Evolutionary conservation across 2,888 invertebrate genomes (phyloP).

Genomic region (Acrobasis consociella): DNA sequence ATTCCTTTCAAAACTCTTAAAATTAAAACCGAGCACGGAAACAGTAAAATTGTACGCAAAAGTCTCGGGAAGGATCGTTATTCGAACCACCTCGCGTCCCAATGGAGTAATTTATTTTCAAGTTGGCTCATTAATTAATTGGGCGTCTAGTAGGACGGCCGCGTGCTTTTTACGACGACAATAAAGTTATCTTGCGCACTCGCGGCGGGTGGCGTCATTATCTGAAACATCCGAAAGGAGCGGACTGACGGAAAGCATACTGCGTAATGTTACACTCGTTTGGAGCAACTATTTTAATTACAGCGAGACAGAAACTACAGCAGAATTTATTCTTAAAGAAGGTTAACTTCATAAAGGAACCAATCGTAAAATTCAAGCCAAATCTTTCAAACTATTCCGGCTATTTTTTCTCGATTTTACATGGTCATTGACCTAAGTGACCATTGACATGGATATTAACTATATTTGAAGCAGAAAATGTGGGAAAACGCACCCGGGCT

Average conservation of each 20-base stretch:
- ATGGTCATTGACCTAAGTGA: no score
- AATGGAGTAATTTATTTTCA: slow-evolving; percentile 67
- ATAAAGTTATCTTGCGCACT: slow-evolving; percentile 59
- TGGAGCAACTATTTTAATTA: no score
- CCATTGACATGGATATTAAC: no score
- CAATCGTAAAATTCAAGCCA: no score
- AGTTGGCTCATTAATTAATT: slow-evolving; percentile 77
- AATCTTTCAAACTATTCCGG: no score
- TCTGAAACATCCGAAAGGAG: slow-evolving; percentile 30
- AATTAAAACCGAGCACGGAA: slow-evolving; percentile 33
- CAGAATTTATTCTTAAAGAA: no score
- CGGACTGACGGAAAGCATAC: background rate
- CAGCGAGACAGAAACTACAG: no score
- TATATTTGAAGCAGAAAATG: no score
- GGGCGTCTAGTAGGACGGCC: slow-evolving; percentile 61
- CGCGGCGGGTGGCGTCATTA: slow-evolving; percentile 58
- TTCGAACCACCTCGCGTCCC: slow-evolving; percentile 58
- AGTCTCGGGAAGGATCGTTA: slow-evolving; percentile 52
- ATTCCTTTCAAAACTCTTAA: slow-evolving; percentile 30
- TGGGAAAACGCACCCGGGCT: no score
- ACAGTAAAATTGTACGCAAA: slow-evolving; percentile 56
- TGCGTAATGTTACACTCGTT: background rate
- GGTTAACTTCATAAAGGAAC: no score
- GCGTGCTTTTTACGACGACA: slow-evolving; percentile 68
- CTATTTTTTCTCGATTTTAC: no score